Conservation (phyloP, 2,113 vertebrate species). For the Thermophis baileyi region DNA sequence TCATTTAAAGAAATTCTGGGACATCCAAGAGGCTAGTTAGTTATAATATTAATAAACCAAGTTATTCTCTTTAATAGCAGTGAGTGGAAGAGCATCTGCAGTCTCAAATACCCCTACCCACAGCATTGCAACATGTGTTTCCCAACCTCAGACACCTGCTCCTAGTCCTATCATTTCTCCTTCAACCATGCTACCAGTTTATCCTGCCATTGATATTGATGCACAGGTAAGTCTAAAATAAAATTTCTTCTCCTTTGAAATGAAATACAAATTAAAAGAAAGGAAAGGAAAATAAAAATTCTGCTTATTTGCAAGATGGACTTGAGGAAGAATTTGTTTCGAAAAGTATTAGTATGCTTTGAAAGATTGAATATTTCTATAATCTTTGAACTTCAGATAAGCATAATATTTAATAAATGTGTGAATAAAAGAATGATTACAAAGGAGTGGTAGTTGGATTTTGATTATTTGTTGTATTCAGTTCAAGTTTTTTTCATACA, state of each 20-base stretch:
- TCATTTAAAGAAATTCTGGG: neutral
- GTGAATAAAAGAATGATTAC: neutral
- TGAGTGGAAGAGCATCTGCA: conserved; percentile 93
- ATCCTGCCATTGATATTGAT: conserved; percentile 98
- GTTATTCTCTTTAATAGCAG: conserved; percentile 84
- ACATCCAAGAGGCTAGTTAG: neutral
- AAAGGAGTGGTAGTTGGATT: neutral
- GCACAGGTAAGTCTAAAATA: conserved; percentile 83
- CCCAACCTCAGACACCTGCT: conserved; percentile 87
- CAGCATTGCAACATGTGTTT: conserved; percentile 87
- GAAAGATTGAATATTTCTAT: neutral
- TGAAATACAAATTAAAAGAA: rapidly evolving
- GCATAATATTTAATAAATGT: neutral
- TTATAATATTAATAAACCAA: conserved; percentile 64
- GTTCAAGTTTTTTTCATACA: neutral
- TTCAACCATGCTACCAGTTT: conserved; percentile 93
- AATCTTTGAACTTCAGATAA: neutral
- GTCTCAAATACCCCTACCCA: conserved; percentile 88
- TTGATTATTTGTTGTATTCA: neutral
- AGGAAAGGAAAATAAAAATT: neutral
- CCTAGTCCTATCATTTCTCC: conserved; percentile 89
- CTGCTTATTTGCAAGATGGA: neutral
- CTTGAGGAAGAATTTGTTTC: neutral
- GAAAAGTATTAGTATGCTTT: neutral
- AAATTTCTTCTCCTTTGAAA: rapidly evolving